Evolutionary conservation across 1,140 invertebrate species (phyloP).

Genomic region (Eciton burchellii): DNA sequence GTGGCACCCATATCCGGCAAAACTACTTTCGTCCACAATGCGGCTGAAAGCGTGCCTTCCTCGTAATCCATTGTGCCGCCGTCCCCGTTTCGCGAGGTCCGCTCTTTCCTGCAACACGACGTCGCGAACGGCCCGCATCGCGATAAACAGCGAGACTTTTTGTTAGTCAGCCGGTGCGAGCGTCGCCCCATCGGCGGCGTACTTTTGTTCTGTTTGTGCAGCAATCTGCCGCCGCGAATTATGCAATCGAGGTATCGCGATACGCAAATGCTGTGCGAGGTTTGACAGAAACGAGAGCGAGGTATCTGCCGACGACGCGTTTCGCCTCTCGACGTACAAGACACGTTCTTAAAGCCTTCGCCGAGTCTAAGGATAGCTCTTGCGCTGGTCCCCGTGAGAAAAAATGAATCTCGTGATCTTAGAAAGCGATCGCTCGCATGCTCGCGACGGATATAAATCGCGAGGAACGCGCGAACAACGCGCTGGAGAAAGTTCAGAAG

Average conservation of each 20-base stretch:
- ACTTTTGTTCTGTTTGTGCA: conserved; percentile 9
- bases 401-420: conserved; percentile 19
- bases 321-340: neutral
- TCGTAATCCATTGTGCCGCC: conserved; percentile 67
- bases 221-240: neutral
- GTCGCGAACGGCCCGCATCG: conserved; percentile 47
- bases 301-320: neutral
- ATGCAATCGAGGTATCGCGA: conserved; percentile 16
- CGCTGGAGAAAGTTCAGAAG: neutral
- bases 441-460: neutral
- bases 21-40: conserved; percentile 67
- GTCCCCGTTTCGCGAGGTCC: conserved; percentile 66
- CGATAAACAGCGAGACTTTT: conserved; percentile 60
- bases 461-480: neutral
- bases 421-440: neutral
- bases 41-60: conserved; percentile 65
- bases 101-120: conserved; percentile 46
- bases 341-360: neutral
- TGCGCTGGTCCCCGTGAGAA: neutral
- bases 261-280: conserved; percentile 31
- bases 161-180: conserved; percentile 29
- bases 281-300: conserved; percentile 17
- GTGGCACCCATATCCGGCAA: conserved; percentile 71
- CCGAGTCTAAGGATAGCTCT: neutral
- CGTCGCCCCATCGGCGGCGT: neutral